Base-by-base conservation (phyloP, 1,140 invertebrate species). In the Anadara kagoshimensis region DNA sequence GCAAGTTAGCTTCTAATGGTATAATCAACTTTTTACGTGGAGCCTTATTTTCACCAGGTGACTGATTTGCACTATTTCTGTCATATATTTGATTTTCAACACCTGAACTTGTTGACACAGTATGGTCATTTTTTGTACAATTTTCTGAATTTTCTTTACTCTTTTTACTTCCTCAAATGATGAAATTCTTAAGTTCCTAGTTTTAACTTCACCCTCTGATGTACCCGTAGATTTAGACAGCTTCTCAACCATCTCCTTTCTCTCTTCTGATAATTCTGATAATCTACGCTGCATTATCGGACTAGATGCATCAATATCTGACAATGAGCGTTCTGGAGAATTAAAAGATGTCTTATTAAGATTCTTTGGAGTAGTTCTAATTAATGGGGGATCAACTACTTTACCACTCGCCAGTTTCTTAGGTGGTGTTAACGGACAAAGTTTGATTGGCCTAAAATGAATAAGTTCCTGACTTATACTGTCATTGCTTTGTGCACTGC, bases 401-500 rank as follows among this genome's bases (percentile, higher is more conserved):
- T 78, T 78, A 3, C 80, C 80, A 67, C 79, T 80, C 0, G 84
- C 64, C 16, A 76, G 45, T 57, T 64, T 79, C 14, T 76, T 73
- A 2, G 86, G 85, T 29, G 86, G 86, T 5, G 85, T 86, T 8
- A 80, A 63, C 18, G 85, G 85, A 59, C 79, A 83, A 5, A 68
- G 20, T 66, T 75, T 75, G 22, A 87, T 87, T 20, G 86, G 86
- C 74, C 76, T 79, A 58, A 87, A 87, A 69, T 86, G 85, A 45
- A 64, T 66, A 18, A 85, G 61, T 54, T 86, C 85, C 22, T 78
- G 73, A 24, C 69, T 74, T 29, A 86, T 86, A 54, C 83, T 85
- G 65, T 86, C 85, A 11, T 53, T 47, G 65, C 85, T 86, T 14
- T 72, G 70, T 47, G 70, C 43, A 29, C 82, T 81, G 12, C 18